Base-by-base conservation (phyloP, 2,797 vertebrate genomes). In the Aldrovandia affinis region DNA sequence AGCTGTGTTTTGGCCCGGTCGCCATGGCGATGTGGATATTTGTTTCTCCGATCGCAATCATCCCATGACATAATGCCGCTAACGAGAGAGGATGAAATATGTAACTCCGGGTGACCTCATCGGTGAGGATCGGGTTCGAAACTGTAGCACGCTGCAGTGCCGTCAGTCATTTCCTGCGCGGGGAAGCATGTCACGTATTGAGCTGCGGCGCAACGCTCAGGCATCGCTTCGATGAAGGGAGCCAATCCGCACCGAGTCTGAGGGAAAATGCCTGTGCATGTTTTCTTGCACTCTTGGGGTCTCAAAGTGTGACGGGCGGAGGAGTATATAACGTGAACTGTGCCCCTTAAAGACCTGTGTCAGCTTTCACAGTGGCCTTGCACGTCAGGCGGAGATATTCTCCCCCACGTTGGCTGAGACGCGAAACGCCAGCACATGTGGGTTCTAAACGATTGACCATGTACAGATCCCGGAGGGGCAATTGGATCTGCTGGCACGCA, bases 1-100 rank as follows among this genome's bases (percentile, higher is more conserved):
- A 90, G 86, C 90, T 90, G 89, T 91, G 88, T 92, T 93, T 92
- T 88, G 86, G 84, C 83, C 84, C 85, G 25, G 92, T 94, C 93
- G 89, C 89, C 91, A 93, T 93, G 91, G 87, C 86, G 28, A 93
- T 91, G 88, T 88, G 83, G 81, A 89, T 89, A 90, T 91, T 92
- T 92, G 89, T 90, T 88, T 89, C 84, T 55, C 47, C 88, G 14
- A 25, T 77, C 1, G 84, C 90, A 91, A 89, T 92, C 89, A 92
- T 88, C 81, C 61, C 79, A 88, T 94, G 94, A 93, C 83, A 89
- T 92, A 91, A 92, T 86, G 50, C 84, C 89, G n/a, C 84, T 81
- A 87, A 88, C 84, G 70, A 75, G 83, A 86, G 25, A n/a, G 81
- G 87, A 84, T 78, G 57, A 84, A 86, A 84, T 83, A 83, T 77